Percentiles rank a stretch among this genome's conserved stretches.
Evolutionary conservation across 2,888 invertebrate species (phyloP).

Genomic region (Andrena bucephala): DNA sequence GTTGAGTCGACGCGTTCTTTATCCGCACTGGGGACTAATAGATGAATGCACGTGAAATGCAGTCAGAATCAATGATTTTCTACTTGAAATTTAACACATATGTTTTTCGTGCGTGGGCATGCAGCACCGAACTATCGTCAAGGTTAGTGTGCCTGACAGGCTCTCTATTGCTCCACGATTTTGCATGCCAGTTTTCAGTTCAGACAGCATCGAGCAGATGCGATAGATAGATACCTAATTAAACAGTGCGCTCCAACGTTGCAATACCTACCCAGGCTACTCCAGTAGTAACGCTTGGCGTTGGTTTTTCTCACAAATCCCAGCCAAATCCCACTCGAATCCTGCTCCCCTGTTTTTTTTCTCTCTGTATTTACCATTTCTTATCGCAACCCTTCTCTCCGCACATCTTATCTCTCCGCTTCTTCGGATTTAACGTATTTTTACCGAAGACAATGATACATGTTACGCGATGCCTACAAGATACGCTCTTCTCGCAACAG

Average conservation of each 20-base stretch:
- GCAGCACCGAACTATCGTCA: constrained; percentile 76
- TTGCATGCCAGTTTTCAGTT: constrained; percentile 39
- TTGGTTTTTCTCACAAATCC: not conserved
- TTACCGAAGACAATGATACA: too few relatives aligned
- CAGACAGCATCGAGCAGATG: constrained; percentile 26
- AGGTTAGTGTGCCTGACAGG: constrained; percentile 77
- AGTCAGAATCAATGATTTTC: constrained; percentile 69
- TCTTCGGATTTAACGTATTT: not conserved
- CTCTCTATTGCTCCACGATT: constrained; percentile 32
- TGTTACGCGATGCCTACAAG: not conserved
- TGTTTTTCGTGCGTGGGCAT: constrained; percentile 78
- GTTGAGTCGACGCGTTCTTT: constrained; percentile 34
- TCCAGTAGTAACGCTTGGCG: not conserved
- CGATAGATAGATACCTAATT: constrained; percentile 17
- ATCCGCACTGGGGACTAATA: constrained; percentile 24
- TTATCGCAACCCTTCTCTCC: not conserved
- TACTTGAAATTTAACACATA: constrained; percentile 73
- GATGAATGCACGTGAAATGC: constrained; percentile 70
- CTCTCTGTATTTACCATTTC: not conserved
- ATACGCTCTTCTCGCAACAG: constrained; percentile 29
- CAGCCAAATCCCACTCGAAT: not conserved
- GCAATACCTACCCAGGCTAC: not conserved
- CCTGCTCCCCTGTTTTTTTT: not conserved
- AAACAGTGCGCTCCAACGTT: constrained; percentile 14
- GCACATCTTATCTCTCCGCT: not conserved